Evolutionary conservation across 1,140 invertebrate species (phyloP).

Genomic region (Solenopsis fugax): DNA sequence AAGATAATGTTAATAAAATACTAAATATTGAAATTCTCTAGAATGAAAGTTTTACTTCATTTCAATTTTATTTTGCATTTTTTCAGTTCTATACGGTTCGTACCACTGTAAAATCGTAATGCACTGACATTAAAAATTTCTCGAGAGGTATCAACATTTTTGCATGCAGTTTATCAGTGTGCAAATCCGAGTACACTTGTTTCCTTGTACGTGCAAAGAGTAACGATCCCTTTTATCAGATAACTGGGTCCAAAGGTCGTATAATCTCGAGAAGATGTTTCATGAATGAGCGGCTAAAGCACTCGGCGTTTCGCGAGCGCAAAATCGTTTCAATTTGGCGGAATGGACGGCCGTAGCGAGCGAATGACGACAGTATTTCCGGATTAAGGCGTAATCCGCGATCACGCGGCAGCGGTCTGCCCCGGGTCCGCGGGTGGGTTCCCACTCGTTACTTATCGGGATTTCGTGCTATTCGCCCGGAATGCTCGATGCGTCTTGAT

Average conservation of each 20-base stretch:
- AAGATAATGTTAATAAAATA: not conserved
- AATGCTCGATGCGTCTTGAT: constrained; percentile 32
- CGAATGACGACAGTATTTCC: constrained; percentile 51
- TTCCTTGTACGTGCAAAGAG: constrained; percentile 26
- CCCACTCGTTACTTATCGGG: constrained; percentile 44
- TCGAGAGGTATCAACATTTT: constrained; percentile 11
- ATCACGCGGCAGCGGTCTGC: constrained; percentile 48
- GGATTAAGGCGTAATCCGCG: constrained; percentile 60
- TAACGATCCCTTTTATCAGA: constrained; percentile 31
- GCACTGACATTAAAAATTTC: not conserved
- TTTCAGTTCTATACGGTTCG: not conserved
- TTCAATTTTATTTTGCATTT: not conserved
- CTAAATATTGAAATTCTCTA: not conserved
- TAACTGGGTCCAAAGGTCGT: constrained; percentile 29
- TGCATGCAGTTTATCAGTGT: not conserved
- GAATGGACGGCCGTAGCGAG: constrained; percentile 38
- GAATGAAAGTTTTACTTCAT: not conserved
- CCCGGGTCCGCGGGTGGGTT: constrained; percentile 21
- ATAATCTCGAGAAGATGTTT: constrained; percentile 59
- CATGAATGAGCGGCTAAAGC: constrained; percentile 48
- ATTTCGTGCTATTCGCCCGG: constrained; percentile 2
- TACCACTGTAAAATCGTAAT: not conserved
- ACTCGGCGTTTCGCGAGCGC: constrained; percentile 36
- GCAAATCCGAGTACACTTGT: not conserved
- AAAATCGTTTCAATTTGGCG: constrained; percentile 62